A percentile compares a stretch with the other conserved stretches of the same genome.
phyloP scores from a whole-genome alignment of 2,113 vertebrate species.

The cat (Felis catus) region DNA sequence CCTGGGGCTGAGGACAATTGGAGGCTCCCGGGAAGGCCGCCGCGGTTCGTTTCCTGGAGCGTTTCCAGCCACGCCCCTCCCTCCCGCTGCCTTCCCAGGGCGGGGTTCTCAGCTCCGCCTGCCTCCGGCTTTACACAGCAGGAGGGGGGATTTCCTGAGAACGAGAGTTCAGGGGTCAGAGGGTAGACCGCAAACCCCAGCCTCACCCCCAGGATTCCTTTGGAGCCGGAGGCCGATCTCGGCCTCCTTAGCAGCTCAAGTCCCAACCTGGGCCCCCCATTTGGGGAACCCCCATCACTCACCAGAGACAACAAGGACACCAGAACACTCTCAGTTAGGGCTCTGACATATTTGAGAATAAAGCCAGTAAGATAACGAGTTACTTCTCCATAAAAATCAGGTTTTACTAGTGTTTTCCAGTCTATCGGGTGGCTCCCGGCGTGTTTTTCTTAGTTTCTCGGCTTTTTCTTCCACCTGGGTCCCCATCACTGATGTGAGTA shows the following conservation, averaged over 20 bases:
- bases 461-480: background rate
- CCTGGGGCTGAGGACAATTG: fast-evolving
- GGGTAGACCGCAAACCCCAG: no score
- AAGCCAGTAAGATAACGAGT: background rate
- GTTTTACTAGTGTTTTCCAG: background rate
- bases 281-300: background rate
- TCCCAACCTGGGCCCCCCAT: background rate
- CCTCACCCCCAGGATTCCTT: background rate
- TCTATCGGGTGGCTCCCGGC: fast-evolving
- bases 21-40: background rate
- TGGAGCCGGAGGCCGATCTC: background rate
- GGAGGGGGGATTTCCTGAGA: background rate
- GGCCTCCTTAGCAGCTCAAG: background rate
- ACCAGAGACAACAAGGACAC: fast-evolving
- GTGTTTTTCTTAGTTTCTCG: background rate
- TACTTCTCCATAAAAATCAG: background rate
- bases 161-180: background rate
- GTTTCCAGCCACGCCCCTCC: background rate
- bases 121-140: background rate
- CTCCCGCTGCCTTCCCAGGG: fast-evolving
- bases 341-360: background rate
- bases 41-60: fast-evolving
- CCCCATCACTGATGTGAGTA: fast-evolving
- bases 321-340: background rate
- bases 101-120: no score